Conservation (phyloP, 2,113 vertebrate genomes). For the Triplophysa tibetana region DNA sequence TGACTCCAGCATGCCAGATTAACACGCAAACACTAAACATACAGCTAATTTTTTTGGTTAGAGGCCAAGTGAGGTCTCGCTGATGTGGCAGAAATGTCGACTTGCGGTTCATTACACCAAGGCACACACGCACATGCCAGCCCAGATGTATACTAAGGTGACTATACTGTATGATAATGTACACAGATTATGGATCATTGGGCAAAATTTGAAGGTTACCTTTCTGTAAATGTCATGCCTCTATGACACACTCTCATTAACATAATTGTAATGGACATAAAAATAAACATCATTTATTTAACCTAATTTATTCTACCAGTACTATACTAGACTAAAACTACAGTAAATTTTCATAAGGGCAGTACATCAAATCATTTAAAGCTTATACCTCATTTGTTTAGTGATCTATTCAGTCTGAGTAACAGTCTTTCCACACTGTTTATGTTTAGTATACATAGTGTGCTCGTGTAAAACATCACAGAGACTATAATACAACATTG, state of each 20-base stretch:
- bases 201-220: too few relatives aligned
- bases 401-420: slow-evolving; percentile 2
- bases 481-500: slow-evolving; percentile 32
- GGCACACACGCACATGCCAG: too few relatives aligned
- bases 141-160: too few relatives aligned
- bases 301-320: too few relatives aligned
- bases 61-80: slow-evolving; percentile 24
- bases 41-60: slow-evolving; percentile 14
- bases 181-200: too few relatives aligned
- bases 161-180: too few relatives aligned
- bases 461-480: slow-evolving; percentile 16
- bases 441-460: neutral
- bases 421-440: neutral
- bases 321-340: neutral
- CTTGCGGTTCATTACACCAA: neutral
- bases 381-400: neutral
- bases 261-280: too few relatives aligned
- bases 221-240: too few relatives aligned
- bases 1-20: slow-evolving; percentile 23
- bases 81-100: neutral
- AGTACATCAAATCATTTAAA: neutral
- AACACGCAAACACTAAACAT: slow-evolving; percentile 13
- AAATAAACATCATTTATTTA: too few relatives aligned
- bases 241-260: too few relatives aligned
- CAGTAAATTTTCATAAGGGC: neutral